These are phyloP conservation scores for Ptilonorhynchus violaceus DNA, from an alignment of 2,113 vertebrate genomes.

Conservation along the genomic window DNA sequence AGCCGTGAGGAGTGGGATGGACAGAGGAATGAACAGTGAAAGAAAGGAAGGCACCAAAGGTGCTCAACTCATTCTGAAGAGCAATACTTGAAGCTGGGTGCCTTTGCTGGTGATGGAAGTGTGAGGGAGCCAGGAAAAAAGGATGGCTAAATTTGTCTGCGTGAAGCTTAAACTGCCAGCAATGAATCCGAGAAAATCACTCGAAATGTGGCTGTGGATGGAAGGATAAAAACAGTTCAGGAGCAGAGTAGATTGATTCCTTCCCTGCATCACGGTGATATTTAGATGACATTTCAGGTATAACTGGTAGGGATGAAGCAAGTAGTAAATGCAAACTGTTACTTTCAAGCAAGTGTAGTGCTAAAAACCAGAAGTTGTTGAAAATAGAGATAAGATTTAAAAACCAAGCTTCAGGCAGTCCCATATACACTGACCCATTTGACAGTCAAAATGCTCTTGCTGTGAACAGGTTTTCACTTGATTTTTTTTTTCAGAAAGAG, in stretches of 20 bases:
- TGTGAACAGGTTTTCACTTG: not conserved
- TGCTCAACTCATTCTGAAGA: not conserved
- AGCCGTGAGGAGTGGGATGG: not conserved
- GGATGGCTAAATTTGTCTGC: not conserved
- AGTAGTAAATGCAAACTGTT: constrained; percentile 42
- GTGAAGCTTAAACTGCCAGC: not conserved
- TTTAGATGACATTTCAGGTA: constrained; percentile 58
- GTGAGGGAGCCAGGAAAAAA: not conserved
- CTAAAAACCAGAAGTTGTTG: not conserved
- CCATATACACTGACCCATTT: not conserved
- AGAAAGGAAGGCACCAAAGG: not conserved
- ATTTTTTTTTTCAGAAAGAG: not conserved
- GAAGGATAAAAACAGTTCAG: not conserved
- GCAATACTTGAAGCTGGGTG: not conserved
- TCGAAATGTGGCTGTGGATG: not conserved
- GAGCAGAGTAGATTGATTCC: not conserved
- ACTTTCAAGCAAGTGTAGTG: constrained; percentile 7
- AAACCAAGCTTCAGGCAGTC: not conserved
- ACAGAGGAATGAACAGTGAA: not conserved
- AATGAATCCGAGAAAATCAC: not conserved
- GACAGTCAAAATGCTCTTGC: not conserved
- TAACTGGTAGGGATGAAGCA: constrained; percentile 17
- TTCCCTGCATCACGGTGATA: not conserved
- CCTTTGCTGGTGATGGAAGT: not conserved
- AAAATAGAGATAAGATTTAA: not conserved